phyloP scores from a whole-genome alignment of 2,888 invertebrate genomes.

The Stenodema calcarata region DNA sequence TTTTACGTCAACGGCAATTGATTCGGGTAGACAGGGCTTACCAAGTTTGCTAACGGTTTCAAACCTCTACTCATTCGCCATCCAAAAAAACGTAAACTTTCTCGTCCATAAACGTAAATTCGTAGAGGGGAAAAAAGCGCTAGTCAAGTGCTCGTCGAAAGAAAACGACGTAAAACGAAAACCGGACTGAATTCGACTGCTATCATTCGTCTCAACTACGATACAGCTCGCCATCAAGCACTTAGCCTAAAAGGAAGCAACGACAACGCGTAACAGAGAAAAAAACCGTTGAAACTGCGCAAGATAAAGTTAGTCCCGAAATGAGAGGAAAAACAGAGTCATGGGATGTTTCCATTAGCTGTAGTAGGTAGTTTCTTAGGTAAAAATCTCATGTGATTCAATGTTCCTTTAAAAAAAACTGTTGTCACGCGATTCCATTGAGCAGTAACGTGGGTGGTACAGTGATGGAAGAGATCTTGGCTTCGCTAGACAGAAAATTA shows the following conservation, averaged over 20 bases:
- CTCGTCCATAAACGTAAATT: background rate
- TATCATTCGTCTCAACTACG: background rate
- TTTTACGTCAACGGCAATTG: no score
- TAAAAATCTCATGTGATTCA: background rate
- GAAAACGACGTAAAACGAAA: background rate
- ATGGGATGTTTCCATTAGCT: constrained; percentile 9
- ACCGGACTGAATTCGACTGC: background rate
- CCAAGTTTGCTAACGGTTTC: no score
- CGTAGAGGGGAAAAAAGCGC: background rate
- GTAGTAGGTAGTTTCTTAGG: background rate
- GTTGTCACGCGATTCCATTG: constrained; percentile 12
- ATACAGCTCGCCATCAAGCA: background rate
- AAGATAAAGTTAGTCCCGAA: background rate
- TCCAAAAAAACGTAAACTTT: background rate
- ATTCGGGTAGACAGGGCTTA: no score
- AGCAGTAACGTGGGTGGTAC: background rate
- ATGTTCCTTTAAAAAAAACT: background rate
- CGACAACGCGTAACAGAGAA: background rate
- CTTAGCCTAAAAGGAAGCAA: background rate
- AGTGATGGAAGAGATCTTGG: background rate
- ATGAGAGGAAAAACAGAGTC: background rate
- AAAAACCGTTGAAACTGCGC: background rate
- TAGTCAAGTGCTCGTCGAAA: background rate
- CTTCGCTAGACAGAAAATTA: no score
- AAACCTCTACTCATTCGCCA: no score